Percentiles rank a stretch among this genome's conserved stretches.
phyloP scores from a whole-genome alignment of 2,888 invertebrate species.

The Silvanus unidentatus region DNA sequence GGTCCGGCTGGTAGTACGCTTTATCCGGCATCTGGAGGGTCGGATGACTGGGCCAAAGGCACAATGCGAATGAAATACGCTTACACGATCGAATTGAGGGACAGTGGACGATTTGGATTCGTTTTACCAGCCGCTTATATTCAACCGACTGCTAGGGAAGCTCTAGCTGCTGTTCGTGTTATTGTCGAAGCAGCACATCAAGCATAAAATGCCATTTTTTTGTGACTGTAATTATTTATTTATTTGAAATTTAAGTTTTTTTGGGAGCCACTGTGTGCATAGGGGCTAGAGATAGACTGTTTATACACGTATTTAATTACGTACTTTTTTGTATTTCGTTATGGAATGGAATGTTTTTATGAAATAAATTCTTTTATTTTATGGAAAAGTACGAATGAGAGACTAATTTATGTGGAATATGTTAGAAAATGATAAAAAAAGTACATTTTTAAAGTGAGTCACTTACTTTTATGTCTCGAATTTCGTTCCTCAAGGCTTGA shows the following conservation, averaged over 20 bases:
- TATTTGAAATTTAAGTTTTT: too few species aligned
- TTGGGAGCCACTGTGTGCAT: too few species aligned
- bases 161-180: slow-evolving; percentile 62
- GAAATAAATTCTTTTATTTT: too few species aligned
- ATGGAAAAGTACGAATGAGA: too few species aligned
- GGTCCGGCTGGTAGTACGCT: slow-evolving; percentile 73
- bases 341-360: too few species aligned
- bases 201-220: slow-evolving; percentile 23
- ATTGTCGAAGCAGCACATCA: slow-evolving; percentile 51
- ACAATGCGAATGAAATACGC: slow-evolving; percentile 75
- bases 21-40: slow-evolving; percentile 76
- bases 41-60: slow-evolving; percentile 90
- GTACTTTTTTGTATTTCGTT: too few species aligned
- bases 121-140: slow-evolving; percentile 77
- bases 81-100: slow-evolving; percentile 84
- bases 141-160: slow-evolving; percentile 68
- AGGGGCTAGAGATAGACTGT: too few species aligned
- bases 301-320: too few species aligned
- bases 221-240: not conserved
- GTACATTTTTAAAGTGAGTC: slow-evolving; percentile 4
- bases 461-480: slow-evolving; percentile 42
- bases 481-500: slow-evolving; percentile 37
- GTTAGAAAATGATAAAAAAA: too few species aligned
- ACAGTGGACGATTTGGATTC: slow-evolving; percentile 79
- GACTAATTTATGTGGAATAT: too few species aligned